Percentiles rank a stretch among this genome's conserved stretches.
phyloP scores from a whole-genome alignment of 2,888 invertebrate species.

The Conomelus anceps region DNA sequence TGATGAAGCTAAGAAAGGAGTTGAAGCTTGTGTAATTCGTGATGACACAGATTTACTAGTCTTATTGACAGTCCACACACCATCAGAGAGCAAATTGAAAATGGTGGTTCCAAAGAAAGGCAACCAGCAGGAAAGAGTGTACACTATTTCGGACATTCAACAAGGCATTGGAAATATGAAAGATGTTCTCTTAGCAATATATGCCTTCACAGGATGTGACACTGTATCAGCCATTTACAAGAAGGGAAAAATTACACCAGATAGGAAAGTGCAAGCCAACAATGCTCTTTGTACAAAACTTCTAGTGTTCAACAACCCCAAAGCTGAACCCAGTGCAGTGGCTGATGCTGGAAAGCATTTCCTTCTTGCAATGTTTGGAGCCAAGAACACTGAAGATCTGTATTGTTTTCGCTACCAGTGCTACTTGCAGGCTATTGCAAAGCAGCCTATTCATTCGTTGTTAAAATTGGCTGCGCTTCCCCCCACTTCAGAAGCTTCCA shows the following conservation, averaged over 20 bases:
- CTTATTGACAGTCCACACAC: not conserved
- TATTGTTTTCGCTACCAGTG: too few species aligned
- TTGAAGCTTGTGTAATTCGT: not conserved
- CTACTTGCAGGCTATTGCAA: too few species aligned
- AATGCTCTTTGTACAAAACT: not conserved
- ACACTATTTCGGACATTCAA: not conserved
- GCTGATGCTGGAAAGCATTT: constrained; percentile 3
- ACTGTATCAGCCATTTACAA: not conserved
- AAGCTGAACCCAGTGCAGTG: constrained; percentile 1
- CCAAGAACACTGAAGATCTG: too few species aligned
- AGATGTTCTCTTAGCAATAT: not conserved
- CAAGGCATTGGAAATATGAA: not conserved
- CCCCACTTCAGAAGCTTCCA: not conserved
- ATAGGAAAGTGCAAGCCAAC: not conserved
- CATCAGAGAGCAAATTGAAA: not conserved
- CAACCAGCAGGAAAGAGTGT: not conserved
- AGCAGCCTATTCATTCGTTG: too few species aligned
- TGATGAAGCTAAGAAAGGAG: not conserved
- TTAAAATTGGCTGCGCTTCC: not conserved
- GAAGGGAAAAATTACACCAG: not conserved
- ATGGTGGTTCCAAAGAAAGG: not conserved
- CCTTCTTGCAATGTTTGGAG: constrained; percentile 7
- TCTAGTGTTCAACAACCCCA: not conserved
- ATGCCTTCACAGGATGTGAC: not conserved
- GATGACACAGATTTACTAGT: not conserved